phyloP scores from a whole-genome alignment of 92 coral and sea anemone genomes.

The Umimayanthus kanabou region DNA sequence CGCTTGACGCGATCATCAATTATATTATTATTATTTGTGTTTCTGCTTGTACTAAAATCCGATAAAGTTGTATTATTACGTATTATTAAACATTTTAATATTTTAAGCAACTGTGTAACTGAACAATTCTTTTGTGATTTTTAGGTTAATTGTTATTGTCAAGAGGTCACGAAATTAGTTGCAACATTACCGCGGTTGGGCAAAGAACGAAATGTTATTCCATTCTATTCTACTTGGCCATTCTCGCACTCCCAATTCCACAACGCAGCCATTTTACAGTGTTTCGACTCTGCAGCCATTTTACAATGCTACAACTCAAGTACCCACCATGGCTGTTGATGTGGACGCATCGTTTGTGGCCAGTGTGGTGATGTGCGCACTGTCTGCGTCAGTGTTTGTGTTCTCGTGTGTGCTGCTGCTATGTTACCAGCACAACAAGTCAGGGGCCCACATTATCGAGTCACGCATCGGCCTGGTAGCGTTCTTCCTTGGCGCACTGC shows the following conservation, averaged over 20 bases:
- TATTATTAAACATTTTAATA: too few species aligned
- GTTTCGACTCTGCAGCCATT: neutral
- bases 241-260: neutral
- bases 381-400: slow-evolving; percentile 59
- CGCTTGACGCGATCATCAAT: too few species aligned
- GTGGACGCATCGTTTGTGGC: slow-evolving; percentile 58
- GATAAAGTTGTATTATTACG: too few species aligned
- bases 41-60: too few species aligned
- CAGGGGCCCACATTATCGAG: slow-evolving; percentile 66
- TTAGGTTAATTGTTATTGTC: neutral
- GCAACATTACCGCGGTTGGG: neutral
- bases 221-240: too few species aligned
- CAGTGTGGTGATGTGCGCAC: slow-evolving; percentile 60
- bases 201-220: neutral
- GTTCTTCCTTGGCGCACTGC: slow-evolving; percentile 77
- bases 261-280: neutral
- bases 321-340: neutral
- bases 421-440: slow-evolving; percentile 54
- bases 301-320: neutral
- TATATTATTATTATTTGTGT: too few species aligned
- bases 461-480: slow-evolving; percentile 71
- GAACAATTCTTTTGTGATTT: too few species aligned
- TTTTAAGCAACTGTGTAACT: too few species aligned
- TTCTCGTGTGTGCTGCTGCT: slow-evolving; percentile 55
- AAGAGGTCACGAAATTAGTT: neutral